Evolutionary conservation across 2,888 invertebrate species (phyloP), one percentile per base, ranked within the genome.

Genomic region (Eristalinus sepulchralis): DNA sequence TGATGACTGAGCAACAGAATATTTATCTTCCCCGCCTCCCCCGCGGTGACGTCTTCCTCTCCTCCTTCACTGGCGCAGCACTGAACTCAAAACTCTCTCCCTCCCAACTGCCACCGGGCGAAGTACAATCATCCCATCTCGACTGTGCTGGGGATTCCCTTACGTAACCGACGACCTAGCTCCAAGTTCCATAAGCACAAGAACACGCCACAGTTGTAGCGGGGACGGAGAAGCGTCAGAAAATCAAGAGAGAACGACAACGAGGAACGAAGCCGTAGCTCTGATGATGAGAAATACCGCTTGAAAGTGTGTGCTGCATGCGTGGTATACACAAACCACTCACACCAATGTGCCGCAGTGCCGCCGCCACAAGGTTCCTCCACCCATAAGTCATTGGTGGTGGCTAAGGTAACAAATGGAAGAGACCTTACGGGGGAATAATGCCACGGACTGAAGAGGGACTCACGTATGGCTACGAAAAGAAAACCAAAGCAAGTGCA

Each of bases 81-180:
- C 13, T 3, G n/a, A 39, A 17, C 27, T 55, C 13, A 63, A 75
- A 47, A 64, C 10, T 62, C 22, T 20, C 33, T 27, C 57, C 62
- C 63, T 9, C 64, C 47, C 70, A 70, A 71, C 62, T 17, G 62
- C 62, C 34, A 55, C 55, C 62, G 75, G 67, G 67, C 71, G 80
- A 81, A 78, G 72, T 55, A 81, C 77, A 77, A 82, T 82, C 81
- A 84, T 68, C 80, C 71, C 75, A 71, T 80, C 80, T 84, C 71
- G 70, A 78, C 85, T 85, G 24, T 81, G 72, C 81, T 78, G 85
- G 85, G 85, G 85, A 85, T 85, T 85, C 85, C 85, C 85, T 85
- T 85, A 85, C 85, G 85, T 85, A 85, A 85, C 68, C 47, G 17
- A 78, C 77, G 73, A 85, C 73, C 78, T 10, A 77, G 27, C 71